Evolutionary conservation across 2,113 vertebrate species (phyloP), one percentile per base, ranked within the genome.

Genomic region (Scalopus aquaticus): DNA sequence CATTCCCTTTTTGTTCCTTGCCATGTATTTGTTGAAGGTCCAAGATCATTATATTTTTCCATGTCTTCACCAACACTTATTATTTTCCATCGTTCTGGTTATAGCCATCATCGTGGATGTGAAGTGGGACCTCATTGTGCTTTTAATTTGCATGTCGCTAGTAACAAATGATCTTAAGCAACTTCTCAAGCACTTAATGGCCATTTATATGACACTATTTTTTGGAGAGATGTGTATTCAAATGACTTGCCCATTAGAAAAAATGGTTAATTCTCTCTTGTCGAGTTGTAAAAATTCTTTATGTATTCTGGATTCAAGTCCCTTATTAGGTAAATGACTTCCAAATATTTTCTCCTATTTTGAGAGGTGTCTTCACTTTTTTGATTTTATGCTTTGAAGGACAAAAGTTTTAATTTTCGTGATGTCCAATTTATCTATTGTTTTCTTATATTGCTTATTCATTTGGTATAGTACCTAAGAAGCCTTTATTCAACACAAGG

Each of bases 151-250:
- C 15, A 76, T 83, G 74, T 94, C 46, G 37, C 32, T 90, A 69
- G 73, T 56, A 60, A 74, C 6, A 37, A 81, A 60, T 17, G 58
- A 58, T 70, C 3, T 6, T 94, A 78, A 64, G 20, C 60, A 80
- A 51, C 37, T 90, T 95, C 91, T 44, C 39, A 49, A 86, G 28
- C 86, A 30, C 2, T 70, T 84, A 20, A 44, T 90, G 70, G 28
- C 6, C 67, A 49, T 44, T 17, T 82, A 5, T 56, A 49, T 37
- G 35, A 20, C 51, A 65, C 9, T 46, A 54, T 80, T 3, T 32
- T 81, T 79, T 95, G 24, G 32, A 78, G 62, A 92, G 77, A 92
- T 91, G 9, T 39, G 54, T 51, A 22, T 69, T 87, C 56, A 90
- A 82, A 82, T 78, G 1, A 9, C 79, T 79, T 87, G 5, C 69